Evolutionary conservation across 1,140 invertebrate genomes (phyloP).

Genomic region (Heliconius nattereri): DNA sequence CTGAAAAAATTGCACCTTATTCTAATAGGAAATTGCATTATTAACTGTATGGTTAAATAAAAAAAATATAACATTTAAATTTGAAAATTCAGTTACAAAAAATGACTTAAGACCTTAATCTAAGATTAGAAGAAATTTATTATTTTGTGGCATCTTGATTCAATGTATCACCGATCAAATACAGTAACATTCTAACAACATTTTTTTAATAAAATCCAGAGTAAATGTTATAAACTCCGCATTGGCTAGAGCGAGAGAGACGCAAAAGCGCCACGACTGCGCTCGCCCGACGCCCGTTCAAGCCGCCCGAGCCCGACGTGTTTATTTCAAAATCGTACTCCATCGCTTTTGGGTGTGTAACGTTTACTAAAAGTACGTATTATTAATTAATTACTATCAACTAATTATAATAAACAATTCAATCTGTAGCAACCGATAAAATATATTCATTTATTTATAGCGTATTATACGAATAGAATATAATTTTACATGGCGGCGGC

Average conservation of each 20-base stretch:
- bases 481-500: constrained; percentile 26
- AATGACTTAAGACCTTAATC: too few relatives aligned
- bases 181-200: not conserved
- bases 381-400: constrained; percentile 20
- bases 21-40: too few relatives aligned
- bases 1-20: too few relatives aligned
- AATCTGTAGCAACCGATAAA: not conserved
- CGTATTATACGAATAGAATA: not conserved
- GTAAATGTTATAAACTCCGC: constrained; percentile 46
- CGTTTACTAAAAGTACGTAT: constrained; percentile 68
- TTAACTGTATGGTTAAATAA: too few relatives aligned
- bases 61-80: too few relatives aligned
- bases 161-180: not conserved
- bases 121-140: too few relatives aligned
- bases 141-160: too few relatives aligned
- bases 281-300: constrained; percentile 52
- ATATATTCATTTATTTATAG: not conserved
- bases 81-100: too few relatives aligned
- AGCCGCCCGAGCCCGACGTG: constrained; percentile 49
- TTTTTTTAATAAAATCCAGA: not conserved
- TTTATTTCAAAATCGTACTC: constrained; percentile 69
- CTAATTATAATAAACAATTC: not conserved
- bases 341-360: constrained; percentile 59
- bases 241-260: constrained; percentile 56
- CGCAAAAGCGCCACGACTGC: constrained; percentile 62